These are phyloP conservation scores for Platyrinchus mystaceus DNA, from an alignment of 2,797 vertebrate genomes.

Conservation along the genomic window DNA sequence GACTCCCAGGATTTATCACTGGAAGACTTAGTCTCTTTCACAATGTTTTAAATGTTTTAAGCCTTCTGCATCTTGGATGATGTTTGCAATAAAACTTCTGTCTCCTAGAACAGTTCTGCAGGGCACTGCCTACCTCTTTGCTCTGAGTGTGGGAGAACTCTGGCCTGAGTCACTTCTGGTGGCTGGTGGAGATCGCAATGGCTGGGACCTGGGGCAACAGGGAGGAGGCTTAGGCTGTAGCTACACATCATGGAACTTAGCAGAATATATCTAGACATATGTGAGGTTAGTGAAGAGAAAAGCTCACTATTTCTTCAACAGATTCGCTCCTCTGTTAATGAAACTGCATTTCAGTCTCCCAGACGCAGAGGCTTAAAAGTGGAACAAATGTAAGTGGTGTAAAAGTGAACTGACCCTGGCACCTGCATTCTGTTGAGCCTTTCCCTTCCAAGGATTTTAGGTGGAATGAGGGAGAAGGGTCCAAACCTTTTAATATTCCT, in stretches of 20 bases:
- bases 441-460: neutral
- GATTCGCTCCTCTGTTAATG: neutral
- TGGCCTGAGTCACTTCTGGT: neutral
- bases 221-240: neutral
- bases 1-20: neutral
- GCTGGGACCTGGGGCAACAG: fast-evolving
- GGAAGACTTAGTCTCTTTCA: neutral
- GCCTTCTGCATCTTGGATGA: neutral
- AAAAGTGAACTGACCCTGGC: neutral
- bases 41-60: slow-evolving; percentile 25
- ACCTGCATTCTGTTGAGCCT: neutral
- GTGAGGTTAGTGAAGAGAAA: neutral
- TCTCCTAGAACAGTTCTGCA: neutral
- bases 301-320: neutral
- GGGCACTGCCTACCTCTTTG: neutral
- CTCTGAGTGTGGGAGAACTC: neutral
- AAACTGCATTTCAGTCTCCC: neutral
- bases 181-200: neutral
- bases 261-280: neutral
- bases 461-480: neutral
- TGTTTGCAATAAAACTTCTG: neutral
- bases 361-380: neutral
- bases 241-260: neutral
- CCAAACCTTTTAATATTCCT: neutral
- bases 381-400: neutral